These are phyloP conservation scores for Itoplectis maculator DNA, from an alignment of 2,888 invertebrate species.

Conservation along the genomic window DNA sequence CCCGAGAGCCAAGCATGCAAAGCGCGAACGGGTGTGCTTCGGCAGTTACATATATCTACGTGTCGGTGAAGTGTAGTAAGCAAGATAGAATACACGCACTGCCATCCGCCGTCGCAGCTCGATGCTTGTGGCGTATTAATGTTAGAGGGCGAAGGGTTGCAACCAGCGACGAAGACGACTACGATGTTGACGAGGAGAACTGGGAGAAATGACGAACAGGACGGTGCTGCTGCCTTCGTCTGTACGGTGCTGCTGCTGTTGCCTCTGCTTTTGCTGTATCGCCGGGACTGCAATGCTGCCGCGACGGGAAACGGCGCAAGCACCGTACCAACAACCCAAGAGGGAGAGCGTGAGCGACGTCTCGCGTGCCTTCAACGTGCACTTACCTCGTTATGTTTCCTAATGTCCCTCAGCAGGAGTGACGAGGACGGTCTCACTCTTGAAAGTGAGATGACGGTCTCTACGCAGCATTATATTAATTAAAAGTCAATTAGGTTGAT, in stretches of 20 bases:
- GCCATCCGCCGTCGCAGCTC: conserved; percentile 23
- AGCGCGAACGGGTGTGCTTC: conserved; percentile 58
- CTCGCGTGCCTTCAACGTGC: conserved; percentile 77
- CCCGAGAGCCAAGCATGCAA: conserved; percentile 76
- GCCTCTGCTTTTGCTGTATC: conserved; percentile 32
- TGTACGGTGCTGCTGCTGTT: conserved; percentile 22
- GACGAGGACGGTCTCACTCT: conserved; percentile 45
- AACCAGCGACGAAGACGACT: conserved; percentile 43
- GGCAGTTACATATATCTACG: conserved; percentile 21
- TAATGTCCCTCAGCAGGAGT: conserved; percentile 58
- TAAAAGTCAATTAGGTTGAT: conserved; percentile 79
- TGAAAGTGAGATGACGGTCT: conserved; percentile 45
- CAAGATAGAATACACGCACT: conserved; percentile 9
- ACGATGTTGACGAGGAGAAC: conserved; percentile 43
- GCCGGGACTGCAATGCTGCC: conserved; percentile 66
- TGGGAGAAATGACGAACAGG: not conserved
- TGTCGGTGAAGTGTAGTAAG: conserved; percentile 16
- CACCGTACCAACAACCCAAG: conserved; percentile 41
- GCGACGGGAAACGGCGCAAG: conserved; percentile 76
- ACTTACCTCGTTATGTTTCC: conserved; percentile 75
- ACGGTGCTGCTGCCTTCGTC: conserved; percentile 29
- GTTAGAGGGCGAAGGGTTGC: conserved; percentile 5
- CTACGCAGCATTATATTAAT: conserved; percentile 78
- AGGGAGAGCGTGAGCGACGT: conserved; percentile 64
- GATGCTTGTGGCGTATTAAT: conserved; percentile 40